Evolutionary conservation across 1,140 invertebrate genomes (phyloP), one percentile per base, ranked within the genome.

Genomic region (Laupala kohalensis): DNA sequence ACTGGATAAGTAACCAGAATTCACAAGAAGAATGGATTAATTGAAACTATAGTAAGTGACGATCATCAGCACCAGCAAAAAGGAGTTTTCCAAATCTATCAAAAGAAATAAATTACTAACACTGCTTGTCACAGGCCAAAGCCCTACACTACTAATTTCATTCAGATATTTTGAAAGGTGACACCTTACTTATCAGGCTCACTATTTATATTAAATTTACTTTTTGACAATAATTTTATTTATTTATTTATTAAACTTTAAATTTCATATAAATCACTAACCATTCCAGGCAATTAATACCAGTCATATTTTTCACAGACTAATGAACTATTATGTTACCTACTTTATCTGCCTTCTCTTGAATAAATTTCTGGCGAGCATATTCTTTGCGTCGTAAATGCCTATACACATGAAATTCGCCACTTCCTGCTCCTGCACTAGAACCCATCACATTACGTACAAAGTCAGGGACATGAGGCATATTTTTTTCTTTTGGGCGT

Each of bases 361-460:
- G 89, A 77, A 97, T 94, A 76, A 88, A 92, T 80, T 96, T 96
- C 79, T 97, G 95, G 73, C 97, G 83, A 1, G 95, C 92, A 83
- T 96, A 97, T 83, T 99, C 96, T 82, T 97, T 95, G 69, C 96
- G 83, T 62, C 96, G 81, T 24, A 98, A 84, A 84, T 98, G 96
- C 74, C 96, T 86, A 76, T 99, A 99, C 0, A 99, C 96, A 84
- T 99, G 96, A 83, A 99, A 99, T 80, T 99, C 97, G 67, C 97
- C 97, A 78, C 95, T 97, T 24, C 97, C 97, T 69, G 96, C 97
- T 63, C 96, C 97, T 70, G 97, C 96, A 87, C 95, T 97, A 23
- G 95, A 97, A 15, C 93, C 95, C 95, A 97, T 97, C 19, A 97
- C 94, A 88, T 98, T 98, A 62, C 96, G 83, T 4, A 98, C 94